Evolutionary conservation across 2,888 invertebrate species (phyloP).

Genomic region (Epinotia bilunana): DNA sequence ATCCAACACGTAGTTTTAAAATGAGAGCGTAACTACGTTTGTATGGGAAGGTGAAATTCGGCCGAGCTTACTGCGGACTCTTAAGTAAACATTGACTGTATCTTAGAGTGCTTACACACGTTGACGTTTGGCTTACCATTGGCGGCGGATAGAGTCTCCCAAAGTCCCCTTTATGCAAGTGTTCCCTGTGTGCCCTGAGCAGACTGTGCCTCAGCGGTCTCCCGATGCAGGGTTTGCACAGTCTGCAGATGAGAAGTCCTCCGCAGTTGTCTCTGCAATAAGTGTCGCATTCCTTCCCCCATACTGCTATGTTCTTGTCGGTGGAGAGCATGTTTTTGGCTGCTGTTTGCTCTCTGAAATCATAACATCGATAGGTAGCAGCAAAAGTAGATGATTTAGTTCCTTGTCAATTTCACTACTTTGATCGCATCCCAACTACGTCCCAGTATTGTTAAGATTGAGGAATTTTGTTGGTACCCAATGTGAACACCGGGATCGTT

Average conservation of each 20-base stretch:
- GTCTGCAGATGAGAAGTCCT: slow-evolving; percentile 84
- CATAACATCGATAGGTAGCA: no score
- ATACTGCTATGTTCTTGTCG: slow-evolving; percentile 91
- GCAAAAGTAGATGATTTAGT: no score
- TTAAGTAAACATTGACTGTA: no score
- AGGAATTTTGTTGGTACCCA: neutral
- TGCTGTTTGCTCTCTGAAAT: slow-evolving; percentile 73
- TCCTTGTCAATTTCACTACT: no score
- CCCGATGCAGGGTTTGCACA: slow-evolving; percentile 92
- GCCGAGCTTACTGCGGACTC: no score
- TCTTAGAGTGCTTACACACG: no score
- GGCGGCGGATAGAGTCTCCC: slow-evolving; percentile 92
- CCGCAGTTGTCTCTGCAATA: slow-evolving; percentile 85
- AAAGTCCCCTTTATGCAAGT: slow-evolving; percentile 91
- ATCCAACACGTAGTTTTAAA: no score
- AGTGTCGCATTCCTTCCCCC: slow-evolving; percentile 86
- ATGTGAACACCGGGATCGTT: no score
- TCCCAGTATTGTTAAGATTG: no score
- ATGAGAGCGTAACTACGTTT: no score
- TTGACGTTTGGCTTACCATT: slow-evolving; percentile 70
- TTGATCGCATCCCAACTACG: no score
- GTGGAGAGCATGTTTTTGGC: slow-evolving; percentile 88
- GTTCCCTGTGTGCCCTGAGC: slow-evolving; percentile 90
- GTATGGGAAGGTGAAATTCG: no score
- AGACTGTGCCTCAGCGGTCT: slow-evolving; percentile 84